phyloP scores from a whole-genome alignment of 2,888 invertebrate species.

The Lasioglossum pauxillum region DNA sequence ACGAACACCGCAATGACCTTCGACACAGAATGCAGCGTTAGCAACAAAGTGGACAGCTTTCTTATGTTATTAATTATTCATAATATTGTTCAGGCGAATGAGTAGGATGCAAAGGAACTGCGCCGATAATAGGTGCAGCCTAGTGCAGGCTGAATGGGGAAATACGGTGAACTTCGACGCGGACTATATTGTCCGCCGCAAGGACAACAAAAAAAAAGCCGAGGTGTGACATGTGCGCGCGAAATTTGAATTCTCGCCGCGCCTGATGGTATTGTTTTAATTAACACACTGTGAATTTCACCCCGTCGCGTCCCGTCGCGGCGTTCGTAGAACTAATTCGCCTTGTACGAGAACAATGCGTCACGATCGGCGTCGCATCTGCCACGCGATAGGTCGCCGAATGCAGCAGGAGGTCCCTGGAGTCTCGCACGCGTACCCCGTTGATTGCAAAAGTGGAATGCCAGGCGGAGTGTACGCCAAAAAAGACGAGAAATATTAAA shows the following conservation, averaged over 20 bases:
- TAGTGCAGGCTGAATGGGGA: not conserved
- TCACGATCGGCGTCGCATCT: slow-evolving; percentile 68
- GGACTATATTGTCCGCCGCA: not conserved
- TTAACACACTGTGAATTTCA: slow-evolving; percentile 78
- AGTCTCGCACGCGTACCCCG: slow-evolving; percentile 40
- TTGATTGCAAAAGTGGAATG: slow-evolving; percentile 65
- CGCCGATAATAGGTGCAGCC: not conserved
- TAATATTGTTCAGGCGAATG: not conserved
- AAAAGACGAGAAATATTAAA: slow-evolving; percentile 59
- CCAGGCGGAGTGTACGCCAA: slow-evolving; percentile 38
- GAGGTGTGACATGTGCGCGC: slow-evolving; percentile 64
- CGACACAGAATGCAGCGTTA: not conserved
- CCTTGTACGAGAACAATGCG: slow-evolving; percentile 68
- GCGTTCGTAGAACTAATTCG: slow-evolving; percentile 65
- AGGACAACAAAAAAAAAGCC: slow-evolving; percentile 19
- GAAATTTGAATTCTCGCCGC: slow-evolving; percentile 65
- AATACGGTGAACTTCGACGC: not conserved
- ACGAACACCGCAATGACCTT: not conserved
- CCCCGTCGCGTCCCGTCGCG: slow-evolving; percentile 43
- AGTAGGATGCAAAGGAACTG: not conserved
- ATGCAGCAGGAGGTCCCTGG: slow-evolving; percentile 44
- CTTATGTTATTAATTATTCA: not conserved
- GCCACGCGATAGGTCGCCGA: slow-evolving; percentile 52
- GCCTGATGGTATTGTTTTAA: slow-evolving; percentile 78
- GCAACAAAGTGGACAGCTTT: not conserved